Base-by-base conservation (phyloP, 2,888 invertebrate genomes). In the Smittia sp. region DNA sequence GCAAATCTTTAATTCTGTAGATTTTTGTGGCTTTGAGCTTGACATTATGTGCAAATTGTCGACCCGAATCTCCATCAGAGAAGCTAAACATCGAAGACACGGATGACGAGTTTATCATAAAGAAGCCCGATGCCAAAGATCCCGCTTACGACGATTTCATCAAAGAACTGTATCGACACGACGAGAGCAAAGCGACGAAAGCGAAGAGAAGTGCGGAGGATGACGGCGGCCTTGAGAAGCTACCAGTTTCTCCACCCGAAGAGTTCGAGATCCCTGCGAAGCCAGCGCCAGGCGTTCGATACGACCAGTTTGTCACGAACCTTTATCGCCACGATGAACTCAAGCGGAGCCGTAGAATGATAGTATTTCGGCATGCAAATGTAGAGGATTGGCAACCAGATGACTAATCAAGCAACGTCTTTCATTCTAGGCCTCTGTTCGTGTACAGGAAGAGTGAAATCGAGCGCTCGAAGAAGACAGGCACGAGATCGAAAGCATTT, bases 71-170 rank as follows among this genome's bases (percentile, higher is more conserved):
- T 18, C 11, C 58, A 15, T 13, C 9, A n/a, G 54, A 52, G 15
- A 9, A 6, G 6, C 46, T 69, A 4, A 22, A 54, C 20, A 20
- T 69, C 11, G 9, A 69, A 15, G 69, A 69, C 4, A 69, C 69
- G 15, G 52, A 18, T 11, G 69, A 69, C 22, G 69, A 69, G 52
- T 69, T 69, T 18, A 22, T 69, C 9, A 69, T 69, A 27, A 69
- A 15, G 4, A 69, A 69, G 15, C 69, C 69, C 4, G 20, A 52
- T 7, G 27, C 25, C 11, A 22, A n/a, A 1, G 69, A 24, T 54
- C 27, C 27, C 9, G 41, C 41, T 15, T 69, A 69, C 11, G 25
- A 41, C 13, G 52, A 52, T 27, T 69, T 69, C 7, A n/a, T 69
- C 7, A 52, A 69, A 3, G 69, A 69, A 52, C 18, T 69, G 9